These are phyloP conservation scores for Theretra japonica DNA, from an alignment of 2,888 invertebrate species.

Conservation along the genomic window DNA sequence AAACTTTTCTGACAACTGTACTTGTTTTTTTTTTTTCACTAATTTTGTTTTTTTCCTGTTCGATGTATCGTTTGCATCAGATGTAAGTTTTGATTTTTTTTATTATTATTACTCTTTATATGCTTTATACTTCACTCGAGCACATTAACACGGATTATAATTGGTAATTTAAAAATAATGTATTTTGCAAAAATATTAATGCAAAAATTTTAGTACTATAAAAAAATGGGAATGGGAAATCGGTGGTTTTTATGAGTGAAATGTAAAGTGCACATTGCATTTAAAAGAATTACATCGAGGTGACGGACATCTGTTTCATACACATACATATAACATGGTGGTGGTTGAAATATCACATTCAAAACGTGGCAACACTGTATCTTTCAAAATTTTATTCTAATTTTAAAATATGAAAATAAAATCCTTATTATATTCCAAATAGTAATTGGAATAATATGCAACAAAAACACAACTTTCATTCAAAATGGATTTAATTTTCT, in stretches of 20 bases:
- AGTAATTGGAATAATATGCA: constrained; percentile 5
- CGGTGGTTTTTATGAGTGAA: constrained; percentile 40
- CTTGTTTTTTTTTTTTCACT: constrained; percentile 54
- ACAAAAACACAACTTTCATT: neutral
- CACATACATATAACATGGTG: constrained; percentile 57
- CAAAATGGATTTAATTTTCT: neutral
- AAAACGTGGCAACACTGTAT: constrained; percentile 54
- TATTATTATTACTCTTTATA: constrained; percentile 1
- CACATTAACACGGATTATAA: neutral
- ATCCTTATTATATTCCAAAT: too few relatives aligned
- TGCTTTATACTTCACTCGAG: constrained; percentile 34
- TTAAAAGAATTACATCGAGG: constrained; percentile 39
- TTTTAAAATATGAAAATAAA: too few relatives aligned
- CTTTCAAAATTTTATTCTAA: neutral
- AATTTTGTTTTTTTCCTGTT: constrained; percentile 50
- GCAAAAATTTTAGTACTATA: neutral
- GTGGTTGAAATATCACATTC: constrained; percentile 47
- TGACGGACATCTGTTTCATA: constrained; percentile 47
- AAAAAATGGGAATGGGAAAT: neutral
- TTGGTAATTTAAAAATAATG: neutral
- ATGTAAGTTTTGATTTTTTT: constrained; percentile 22
- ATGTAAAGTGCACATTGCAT: constrained; percentile 32
- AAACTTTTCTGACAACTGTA: constrained; percentile 48
- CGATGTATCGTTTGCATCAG: constrained; percentile 36
- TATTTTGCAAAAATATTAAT: neutral